phyloP scores from a whole-genome alignment of 2,888 invertebrate species.

The Hypena proboscidalis region DNA sequence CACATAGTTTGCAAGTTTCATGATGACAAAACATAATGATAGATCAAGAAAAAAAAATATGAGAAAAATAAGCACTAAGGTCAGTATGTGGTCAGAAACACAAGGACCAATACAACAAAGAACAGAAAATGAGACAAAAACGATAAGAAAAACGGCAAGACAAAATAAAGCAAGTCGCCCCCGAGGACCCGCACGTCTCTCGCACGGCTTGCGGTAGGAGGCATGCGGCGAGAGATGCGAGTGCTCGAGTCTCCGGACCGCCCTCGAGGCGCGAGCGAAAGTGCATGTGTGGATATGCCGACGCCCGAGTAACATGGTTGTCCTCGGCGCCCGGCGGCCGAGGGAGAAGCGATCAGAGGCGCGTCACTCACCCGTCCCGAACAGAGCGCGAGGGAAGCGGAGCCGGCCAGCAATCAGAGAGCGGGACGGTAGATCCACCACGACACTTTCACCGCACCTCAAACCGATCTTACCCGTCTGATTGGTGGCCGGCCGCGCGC shows the following conservation, averaged over 20 bases:
- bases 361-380: constrained; percentile 60
- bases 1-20: too few species aligned
- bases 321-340: constrained; percentile 52
- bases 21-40: too few species aligned
- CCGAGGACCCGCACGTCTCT: constrained; percentile 24
- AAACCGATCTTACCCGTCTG: constrained; percentile 65
- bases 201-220: constrained; percentile 84
- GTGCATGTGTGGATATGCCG: constrained; percentile 79
- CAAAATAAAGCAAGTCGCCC: constrained; percentile 21
- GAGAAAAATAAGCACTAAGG: neutral
- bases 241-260: constrained; percentile 29
- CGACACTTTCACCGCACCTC: constrained; percentile 78
- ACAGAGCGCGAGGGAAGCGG: constrained; percentile 49
- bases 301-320: constrained; percentile 60
- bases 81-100: neutral
- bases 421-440: constrained; percentile 47
- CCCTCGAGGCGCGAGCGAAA: constrained; percentile 75
- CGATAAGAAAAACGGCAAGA: constrained; percentile 19
- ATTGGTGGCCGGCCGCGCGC: constrained; percentile 43
- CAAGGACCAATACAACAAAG: neutral
- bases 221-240: constrained; percentile 22
- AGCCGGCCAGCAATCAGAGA: constrained; percentile 48
- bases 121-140: constrained; percentile 2
- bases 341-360: constrained; percentile 45
- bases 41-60: neutral